phyloP scores from a whole-genome alignment of 2,888 invertebrate species.

The Nomada ferruginata region DNA sequence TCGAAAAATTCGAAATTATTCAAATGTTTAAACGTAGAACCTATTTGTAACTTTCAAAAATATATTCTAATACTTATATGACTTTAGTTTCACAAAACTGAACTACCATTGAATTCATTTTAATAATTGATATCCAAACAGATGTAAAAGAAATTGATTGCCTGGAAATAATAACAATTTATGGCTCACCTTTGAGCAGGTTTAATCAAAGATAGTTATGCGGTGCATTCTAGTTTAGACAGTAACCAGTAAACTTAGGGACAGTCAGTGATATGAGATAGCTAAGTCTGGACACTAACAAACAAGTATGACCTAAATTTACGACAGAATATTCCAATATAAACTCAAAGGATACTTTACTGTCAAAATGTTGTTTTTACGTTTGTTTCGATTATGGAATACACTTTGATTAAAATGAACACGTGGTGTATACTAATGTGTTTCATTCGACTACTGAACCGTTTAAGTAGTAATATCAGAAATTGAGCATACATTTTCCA shows the following conservation, averaged over 20 bases:
- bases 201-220: slow-evolving; percentile 13
- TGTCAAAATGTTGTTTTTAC: neutral
- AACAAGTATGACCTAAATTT: neutral
- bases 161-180: neutral
- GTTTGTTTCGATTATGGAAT: neutral
- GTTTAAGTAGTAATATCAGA: slow-evolving; percentile 1
- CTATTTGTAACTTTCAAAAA: neutral
- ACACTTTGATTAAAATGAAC: neutral
- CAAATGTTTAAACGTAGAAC: neutral
- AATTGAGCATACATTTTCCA: neutral
- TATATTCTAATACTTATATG: no score
- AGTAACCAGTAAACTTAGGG: neutral
- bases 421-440: neutral
- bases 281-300: neutral
- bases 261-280: neutral
- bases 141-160: neutral
- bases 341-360: neutral
- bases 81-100: no score
- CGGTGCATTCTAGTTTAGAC: neutral
- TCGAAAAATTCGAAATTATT: no score
- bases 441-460: neutral
- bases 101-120: neutral
- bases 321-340: neutral
- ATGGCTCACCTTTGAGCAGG: neutral
- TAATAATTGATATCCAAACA: neutral